Base-by-base conservation (phyloP, 2,888 invertebrate species). In the Octodonta nipae region DNA sequence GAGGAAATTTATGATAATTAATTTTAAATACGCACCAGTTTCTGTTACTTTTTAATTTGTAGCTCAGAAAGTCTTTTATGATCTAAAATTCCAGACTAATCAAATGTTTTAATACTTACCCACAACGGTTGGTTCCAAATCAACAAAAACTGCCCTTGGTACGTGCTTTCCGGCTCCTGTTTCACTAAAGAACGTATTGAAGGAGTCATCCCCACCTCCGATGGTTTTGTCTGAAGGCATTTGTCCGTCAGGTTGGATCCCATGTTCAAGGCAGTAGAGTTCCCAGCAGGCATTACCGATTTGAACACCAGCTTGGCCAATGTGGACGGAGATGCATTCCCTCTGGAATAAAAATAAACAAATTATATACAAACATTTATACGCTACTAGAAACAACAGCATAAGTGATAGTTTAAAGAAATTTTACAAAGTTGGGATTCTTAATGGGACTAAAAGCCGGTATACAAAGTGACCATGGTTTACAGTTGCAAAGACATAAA, bases 221-320 rank as follows among this genome's bases (percentile, higher is more conserved):
- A 45, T 44, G 12, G 48, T 50, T 13, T 43, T 43, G 35, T 47
- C 45, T n/a, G 47, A 43, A 5, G 50, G 49, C 41, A 50, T 45
- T 33, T 49, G 49, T 8, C 85, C 86, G 51, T 84, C 75, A 1
- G 76, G 70, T 55, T 72, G 68, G 40, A 86, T 74, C 5, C 77
- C 80, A 61, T 84, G 84, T 60, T 84, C 84, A 43, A 84, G 66
- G 59, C 83, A 84, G 65, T 84, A 85, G 30, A 85, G 66, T 61
- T 85, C 84, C 85, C 85, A 85, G 61, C 84, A 84, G 28, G 84
- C 83, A 46, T 84, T 84, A 50, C 84, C 85, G 64, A 85, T 85
- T 65, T 85, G 84, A 40, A 83, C 83, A 37, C 84, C 84, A 36
- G 85, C 85, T 58, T 85, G 85, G 33, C 85, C 85, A 56, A 85